Base-by-base conservation (phyloP, 2,888 invertebrate genomes). In the Caenorhabditis becei region DNA sequence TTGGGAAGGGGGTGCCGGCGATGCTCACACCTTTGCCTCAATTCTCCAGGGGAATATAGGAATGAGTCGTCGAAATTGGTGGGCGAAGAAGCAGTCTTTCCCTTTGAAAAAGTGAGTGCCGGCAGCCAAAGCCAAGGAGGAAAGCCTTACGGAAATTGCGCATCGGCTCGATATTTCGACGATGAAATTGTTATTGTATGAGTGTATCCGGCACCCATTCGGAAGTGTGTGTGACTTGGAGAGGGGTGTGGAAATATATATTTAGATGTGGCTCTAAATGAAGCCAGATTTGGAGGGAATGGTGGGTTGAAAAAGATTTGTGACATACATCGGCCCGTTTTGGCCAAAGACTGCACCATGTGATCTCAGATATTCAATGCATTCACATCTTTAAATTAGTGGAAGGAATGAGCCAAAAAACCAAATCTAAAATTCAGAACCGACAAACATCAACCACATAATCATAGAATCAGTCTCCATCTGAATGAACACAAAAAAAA, bases 41-140 rank as follows among this genome's bases (percentile, higher is more conserved):
- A 71, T 78, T 65, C 70, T 65, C 70, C 53, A 18, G 54, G 70
- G 70, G 70, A 65, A 78, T 65, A 70, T 65, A 56, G 58, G 59
- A 78, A 65, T 78, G 70, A 66, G 69, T 69, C 62, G 70, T 78
- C 65, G 53, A 71, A 69, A 69, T 67, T 62, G 69, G 69, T 62
- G 61, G 56, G 63, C 54, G 63, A 72, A 54, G 47, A 72, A 63
- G 71, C 71, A 56, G 71, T 56, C 54, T 63, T 63, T 72, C 56
- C 54, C 14, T 54, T 26, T 28, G 32, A 20, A 56, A 32, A 56
- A 56, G 56, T 56, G 56, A 18, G 56, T 54, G 28, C n/a, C 14
- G 28, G 28, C n/a, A 8, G 28, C 14, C 16, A 56, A 32, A 24
- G 20, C 32, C 44, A 62, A 62, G 20, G 16, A 35, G 20, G 47